Evolutionary conservation across 2,888 invertebrate species (phyloP), one percentile per base, ranked within the genome.

Genomic region (Dendrolimus pini): DNA sequence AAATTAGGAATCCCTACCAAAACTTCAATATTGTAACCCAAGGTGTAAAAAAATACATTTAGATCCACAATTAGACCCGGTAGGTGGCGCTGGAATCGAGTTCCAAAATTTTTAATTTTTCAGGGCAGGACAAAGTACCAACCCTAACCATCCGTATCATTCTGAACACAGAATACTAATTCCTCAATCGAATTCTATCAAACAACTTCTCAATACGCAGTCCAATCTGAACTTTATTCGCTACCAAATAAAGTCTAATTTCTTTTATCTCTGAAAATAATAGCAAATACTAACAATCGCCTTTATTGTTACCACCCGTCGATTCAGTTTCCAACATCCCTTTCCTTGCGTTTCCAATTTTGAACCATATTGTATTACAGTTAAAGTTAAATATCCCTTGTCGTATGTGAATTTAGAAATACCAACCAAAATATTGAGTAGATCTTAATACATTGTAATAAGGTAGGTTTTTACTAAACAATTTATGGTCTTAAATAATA

Each of bases 281-380:
- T 80, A 60, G 59, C 52, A 9, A 53, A 13, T 55, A 41, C 56
- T 56, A 80, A 85, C 85, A 87, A 85, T 87, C 78, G 86, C 75
- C 80, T 84, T 85, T 82, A 85, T 87, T 87, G 87, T 87, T 85
- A 85, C 88, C 88, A 82, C 88, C 88, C 88, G 88, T 79, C 80
- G 87, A 70, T 78, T 78, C 78, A 79, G 80, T 85, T 82, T 47
- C 47, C 0, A 12, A 47, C 9, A 2, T 77, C 61, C 61, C 64
- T 61, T 63, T 59, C 55, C 54, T 55, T 54, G 56, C 53, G 55
- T 74, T 57, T 59, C 57, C 62, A 55, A 68, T 65, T 67, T 60
- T 66, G 58, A 61, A 67, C 69, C 70, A 61, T 71, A 71, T 54
- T 54, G 52, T 41, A 59, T 47, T 13, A 13, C 30, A 30, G 18